These are phyloP conservation scores for Dioctria linearis DNA, from an alignment of 2,888 invertebrate genomes.

Conservation along the genomic window DNA sequence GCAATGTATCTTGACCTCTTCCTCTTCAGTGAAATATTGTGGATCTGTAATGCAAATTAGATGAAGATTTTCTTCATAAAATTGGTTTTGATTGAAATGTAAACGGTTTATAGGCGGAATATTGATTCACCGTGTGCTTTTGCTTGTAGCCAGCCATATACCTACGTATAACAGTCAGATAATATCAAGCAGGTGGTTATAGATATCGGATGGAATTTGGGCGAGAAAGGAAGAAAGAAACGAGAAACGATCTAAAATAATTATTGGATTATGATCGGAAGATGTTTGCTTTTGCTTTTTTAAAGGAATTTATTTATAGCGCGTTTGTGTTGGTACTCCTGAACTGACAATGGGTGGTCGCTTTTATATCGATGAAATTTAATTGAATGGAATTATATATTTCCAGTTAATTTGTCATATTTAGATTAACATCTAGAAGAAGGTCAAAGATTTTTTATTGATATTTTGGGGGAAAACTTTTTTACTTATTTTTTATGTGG, in stretches of 20 bases:
- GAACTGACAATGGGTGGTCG: constrained; percentile 6
- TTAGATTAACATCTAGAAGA: no score
- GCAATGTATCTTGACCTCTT: constrained; percentile 24
- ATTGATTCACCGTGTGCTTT: constrained; percentile 16
- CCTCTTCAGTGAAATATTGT: constrained; percentile 20
- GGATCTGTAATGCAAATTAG: constrained; percentile 42
- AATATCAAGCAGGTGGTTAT: not conserved
- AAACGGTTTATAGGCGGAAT: constrained; percentile 47
- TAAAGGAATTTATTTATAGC: not conserved
- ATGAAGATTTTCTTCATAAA: constrained; percentile 3
- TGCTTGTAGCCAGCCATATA: not conserved
- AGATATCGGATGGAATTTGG: not conserved
- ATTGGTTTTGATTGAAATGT: constrained; percentile 45
- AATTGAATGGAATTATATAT: not conserved
- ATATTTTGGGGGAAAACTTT: no score
- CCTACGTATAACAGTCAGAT: no score
- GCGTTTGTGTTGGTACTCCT: not conserved
- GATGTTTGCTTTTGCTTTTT: not conserved
- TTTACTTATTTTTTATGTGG: no score
- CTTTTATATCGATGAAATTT: not conserved
- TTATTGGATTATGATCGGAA: not conserved
- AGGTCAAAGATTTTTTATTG: no score
- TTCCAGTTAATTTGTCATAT: no score
- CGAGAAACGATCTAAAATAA: not conserved
- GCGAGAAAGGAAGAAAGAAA: not conserved